Base-by-base conservation (phyloP, 2,888 invertebrate genomes). In the Caenorhabditis virilis region DNA sequence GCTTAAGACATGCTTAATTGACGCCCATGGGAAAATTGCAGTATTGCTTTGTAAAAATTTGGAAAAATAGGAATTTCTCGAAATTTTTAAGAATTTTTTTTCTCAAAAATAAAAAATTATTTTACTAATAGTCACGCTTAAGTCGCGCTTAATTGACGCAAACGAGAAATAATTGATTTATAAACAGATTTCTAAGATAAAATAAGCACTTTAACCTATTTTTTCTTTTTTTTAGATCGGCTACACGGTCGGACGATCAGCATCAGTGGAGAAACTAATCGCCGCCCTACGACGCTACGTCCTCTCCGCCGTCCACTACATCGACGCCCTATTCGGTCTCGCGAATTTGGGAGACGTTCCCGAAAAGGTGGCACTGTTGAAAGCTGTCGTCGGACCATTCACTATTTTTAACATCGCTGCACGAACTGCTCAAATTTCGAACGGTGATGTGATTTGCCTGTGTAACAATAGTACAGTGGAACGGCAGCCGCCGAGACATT, bases 291-390 rank as follows among this genome's bases (percentile, higher is more conserved):
- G 73, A 11, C 63, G 69, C 15, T 80, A 78, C 52, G 74, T 78
- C 6, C 59, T 78, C 18, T 62, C 72, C 1, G 74, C 76, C 20
- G 77, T 75, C 18, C 74, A 79, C 41, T 82, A 82, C 82, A 74
- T 80, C 48, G 79, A 82, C 41, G 61, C 79, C 2, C 60, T 81
- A 13, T 81, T 80, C 61, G 57, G 65, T 16, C 25, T 78, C 49
- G 70, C 68, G n/a, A 54, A 69, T 16, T 36, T 78, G 15, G 51
- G 60, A 9, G 64, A 65, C n/a, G 48, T 67, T 15, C 46, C 54
- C 18, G 79, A 79, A 38, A 79, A 79, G 66, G 77, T 75, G 13
- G 47, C 51, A 5, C 58, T 66, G 4, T 39, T 66, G n/a, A 61
- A 61, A 36, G 23, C 66, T 16, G 39, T 72, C 23, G 66, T 69